Evolutionary conservation across 2,888 invertebrate genomes (phyloP).

Genomic region (Mellilla xanthometata): DNA sequence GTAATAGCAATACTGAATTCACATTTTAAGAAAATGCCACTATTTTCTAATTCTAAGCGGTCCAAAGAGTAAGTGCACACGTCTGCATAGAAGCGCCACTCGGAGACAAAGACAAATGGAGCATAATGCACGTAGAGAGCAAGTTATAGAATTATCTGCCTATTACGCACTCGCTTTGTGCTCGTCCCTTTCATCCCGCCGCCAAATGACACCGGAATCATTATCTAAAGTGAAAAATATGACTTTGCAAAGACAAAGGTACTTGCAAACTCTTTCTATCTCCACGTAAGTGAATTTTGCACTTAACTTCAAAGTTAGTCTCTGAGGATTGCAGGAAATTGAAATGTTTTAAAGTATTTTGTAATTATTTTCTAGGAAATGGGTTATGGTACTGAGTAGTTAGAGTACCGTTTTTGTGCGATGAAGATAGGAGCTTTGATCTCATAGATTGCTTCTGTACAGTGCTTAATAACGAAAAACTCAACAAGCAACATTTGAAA

Average conservation of each 20-base stretch:
- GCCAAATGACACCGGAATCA: conserved; percentile 49
- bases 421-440: conserved; percentile 10
- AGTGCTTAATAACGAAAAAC: no score
- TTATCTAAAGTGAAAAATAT: conserved; percentile 55
- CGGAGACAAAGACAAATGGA: conserved; percentile 55
- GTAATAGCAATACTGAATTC: no score
- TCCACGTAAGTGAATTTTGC: conserved; percentile 24
- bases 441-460: no score
- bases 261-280: conserved; percentile 7
- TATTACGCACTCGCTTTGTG: conserved; percentile 79
- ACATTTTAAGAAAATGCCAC: no score
- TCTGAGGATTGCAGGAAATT: conserved; percentile 11
- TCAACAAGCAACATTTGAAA: no score
- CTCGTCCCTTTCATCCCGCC: conserved; percentile 58
- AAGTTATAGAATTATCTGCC: conserved; percentile 70
- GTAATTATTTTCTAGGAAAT: conserved; percentile 9
- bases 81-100: conserved; percentile 29
- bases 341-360: conserved; percentile 3
- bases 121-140: conserved; percentile 62
- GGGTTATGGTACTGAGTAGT: background rate
- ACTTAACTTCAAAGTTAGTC: conserved; percentile 19
- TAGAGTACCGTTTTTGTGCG: background rate
- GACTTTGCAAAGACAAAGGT: conserved; percentile 26
- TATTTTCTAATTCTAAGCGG: no score
- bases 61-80: conserved; percentile 29